Conservation (phyloP, 2,113 vertebrate genomes). For the Grantiella picta region DNA sequence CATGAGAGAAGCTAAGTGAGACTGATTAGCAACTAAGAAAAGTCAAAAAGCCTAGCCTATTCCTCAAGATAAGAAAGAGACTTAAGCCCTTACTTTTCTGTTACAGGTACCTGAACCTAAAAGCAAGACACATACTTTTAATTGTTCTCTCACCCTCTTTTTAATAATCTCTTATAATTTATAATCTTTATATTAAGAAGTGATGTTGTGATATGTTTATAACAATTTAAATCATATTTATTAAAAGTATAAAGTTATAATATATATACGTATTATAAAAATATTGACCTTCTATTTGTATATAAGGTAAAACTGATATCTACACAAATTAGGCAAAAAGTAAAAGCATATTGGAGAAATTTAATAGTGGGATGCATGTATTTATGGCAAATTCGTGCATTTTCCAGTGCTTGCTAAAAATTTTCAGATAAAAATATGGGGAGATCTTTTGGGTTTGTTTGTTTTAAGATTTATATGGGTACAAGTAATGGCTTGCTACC, state of each 20-base stretch:
- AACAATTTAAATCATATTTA: background rate
- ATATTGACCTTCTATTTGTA: background rate
- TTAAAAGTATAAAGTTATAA: background rate
- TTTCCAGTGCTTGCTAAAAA: background rate
- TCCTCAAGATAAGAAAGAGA: background rate
- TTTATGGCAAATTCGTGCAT: background rate
- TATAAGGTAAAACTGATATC: background rate
- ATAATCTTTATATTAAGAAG: no score
- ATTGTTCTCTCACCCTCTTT: background rate
- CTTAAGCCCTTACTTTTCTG: background rate
- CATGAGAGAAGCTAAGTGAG: background rate
- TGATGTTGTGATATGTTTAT: no score
- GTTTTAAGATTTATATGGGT: background rate
- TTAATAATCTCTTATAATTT: background rate
- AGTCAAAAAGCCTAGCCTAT: background rate
- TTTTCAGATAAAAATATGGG: background rate
- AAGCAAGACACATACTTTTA: background rate
- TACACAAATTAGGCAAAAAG: background rate
- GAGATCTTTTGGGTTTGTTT: background rate
- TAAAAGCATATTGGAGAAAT: background rate
- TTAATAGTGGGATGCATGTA: background rate
- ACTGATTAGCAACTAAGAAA: background rate
- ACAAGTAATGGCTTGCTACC: background rate
- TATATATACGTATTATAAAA: background rate
- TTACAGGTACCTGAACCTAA: background rate